Conservation (phyloP, 2,797 vertebrate genomes). For the Graptemys geographica region DNA sequence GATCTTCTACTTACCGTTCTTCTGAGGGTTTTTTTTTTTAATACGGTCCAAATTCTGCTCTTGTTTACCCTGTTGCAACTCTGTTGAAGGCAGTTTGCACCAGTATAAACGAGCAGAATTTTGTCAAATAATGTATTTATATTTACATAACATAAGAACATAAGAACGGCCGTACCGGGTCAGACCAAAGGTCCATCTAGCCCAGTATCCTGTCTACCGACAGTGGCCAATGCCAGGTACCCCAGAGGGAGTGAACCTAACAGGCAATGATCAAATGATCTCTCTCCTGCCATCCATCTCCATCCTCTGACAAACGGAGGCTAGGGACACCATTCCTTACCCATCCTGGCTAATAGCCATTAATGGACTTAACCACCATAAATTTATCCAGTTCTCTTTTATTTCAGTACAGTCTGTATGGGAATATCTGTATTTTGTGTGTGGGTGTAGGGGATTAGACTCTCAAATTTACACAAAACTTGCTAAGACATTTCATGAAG, state of each 20-base stretch:
- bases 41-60: not conserved
- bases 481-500: rapidly evolving
- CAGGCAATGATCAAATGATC: no score
- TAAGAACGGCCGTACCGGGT: no score
- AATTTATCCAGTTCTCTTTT: no score
- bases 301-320: no score
- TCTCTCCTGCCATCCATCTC: no score
- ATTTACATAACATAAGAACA: not conserved
- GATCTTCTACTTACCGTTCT: not conserved
- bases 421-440: not conserved
- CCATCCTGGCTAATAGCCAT: no score
- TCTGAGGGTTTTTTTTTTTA: not conserved
- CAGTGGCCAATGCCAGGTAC: no score
- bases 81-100: not conserved
- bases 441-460: not conserved
- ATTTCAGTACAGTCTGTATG: not conserved
- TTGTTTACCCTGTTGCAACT: not conserved
- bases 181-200: no score
- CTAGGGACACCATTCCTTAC: no score
- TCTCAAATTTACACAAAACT: not conserved
- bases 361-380: no score
- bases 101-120: not conserved
- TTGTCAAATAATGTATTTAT: not conserved
- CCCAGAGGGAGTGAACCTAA: no score
- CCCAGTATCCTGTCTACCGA: no score